Evolutionary conservation across 1,140 invertebrate species (phyloP), one percentile per base, ranked within the genome.

Genomic region (Cyrtorhinus lividipennis): DNA sequence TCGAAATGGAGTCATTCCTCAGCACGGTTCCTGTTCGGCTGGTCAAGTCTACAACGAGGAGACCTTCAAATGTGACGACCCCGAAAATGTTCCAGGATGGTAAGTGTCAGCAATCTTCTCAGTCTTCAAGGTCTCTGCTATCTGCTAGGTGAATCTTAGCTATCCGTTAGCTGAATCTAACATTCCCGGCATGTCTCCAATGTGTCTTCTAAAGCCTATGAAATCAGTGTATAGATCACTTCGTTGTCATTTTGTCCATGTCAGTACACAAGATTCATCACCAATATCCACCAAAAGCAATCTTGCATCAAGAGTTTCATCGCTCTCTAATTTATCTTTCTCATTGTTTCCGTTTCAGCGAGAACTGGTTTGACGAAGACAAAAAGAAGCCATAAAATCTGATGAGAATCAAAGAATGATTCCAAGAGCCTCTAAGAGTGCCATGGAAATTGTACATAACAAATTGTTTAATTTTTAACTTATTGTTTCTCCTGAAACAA

Each of bases 31-130:
- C 66, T 91, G 88, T 71, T 80, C 83, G 2, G 73, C 78, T 1
- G 86, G 85, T 26, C 83, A 80, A 12, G 88, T 91, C 25, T 92
- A 90, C 75, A 89, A 88, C 68, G 87, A 90, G 62, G 83, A 83
- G 8, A 84, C 77, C 13, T 85, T 88, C 69, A 86, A 81, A 71
- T 92, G 89, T 69, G 87, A 89, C 69, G 83, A 88, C 1, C 85
- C 88, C 1, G 83, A 83, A 67, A 83, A 83, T 69, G 88, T 91
- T 1, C 79, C 80, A 24, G 89, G 88, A 81, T 91, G 88, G 88
- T 91, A 74, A 81, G 79, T 68, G 24, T 30, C 20, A 20, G 8
- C 38, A n/a, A n/a, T n/a, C n/a, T n/a, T n/a, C n/a, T n/a, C n/a
- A n/a, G n/a, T n/a, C n/a, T n/a, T n/a, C n/a, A n/a, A n/a, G n/a